Evolutionary conservation across 2,888 invertebrate species (phyloP).

Genomic region (Drosophila atripex): DNA sequence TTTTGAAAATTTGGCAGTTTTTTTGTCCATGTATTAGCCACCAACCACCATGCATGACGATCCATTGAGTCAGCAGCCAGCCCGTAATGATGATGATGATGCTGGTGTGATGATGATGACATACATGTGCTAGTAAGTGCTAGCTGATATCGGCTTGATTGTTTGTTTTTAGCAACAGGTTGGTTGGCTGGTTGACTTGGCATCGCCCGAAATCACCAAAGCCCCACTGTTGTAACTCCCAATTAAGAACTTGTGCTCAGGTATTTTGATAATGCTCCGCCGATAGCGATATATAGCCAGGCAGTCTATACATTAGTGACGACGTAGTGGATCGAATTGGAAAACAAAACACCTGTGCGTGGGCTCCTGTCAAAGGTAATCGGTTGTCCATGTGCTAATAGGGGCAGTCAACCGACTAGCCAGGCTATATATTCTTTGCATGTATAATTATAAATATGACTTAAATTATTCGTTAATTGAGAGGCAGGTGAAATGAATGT

Average conservation of each 20-base stretch:
- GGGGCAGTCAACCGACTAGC: slow-evolving; percentile 47
- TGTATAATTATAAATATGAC: slow-evolving; percentile 64
- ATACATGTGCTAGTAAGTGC: slow-evolving; percentile 63
- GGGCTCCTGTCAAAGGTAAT: slow-evolving; percentile 61
- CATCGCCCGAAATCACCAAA: slow-evolving; percentile 45
- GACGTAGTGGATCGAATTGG: slow-evolving; percentile 12
- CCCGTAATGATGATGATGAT: slow-evolving; percentile 39
- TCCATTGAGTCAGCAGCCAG: slow-evolving; percentile 34
- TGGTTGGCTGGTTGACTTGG: slow-evolving; percentile 20
- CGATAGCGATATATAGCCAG: slow-evolving; percentile 40
- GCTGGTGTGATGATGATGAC: slow-evolving; percentile 57
- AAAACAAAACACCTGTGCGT: slow-evolving; percentile 28
- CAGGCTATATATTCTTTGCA: slow-evolving; percentile 48
- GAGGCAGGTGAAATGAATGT: slow-evolving; percentile 56
- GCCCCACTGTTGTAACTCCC: slow-evolving; percentile 28
- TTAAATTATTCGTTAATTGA: slow-evolving; percentile 59
- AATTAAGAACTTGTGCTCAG: slow-evolving; percentile 52
- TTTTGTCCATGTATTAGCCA: slow-evolving; percentile 17
- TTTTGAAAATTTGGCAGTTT: neutral
- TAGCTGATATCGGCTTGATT: slow-evolving; percentile 58
- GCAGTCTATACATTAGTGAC: slow-evolving; percentile 34
- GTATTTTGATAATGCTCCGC: slow-evolving; percentile 41
- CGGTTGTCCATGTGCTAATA: slow-evolving; percentile 58
- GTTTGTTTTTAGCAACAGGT: slow-evolving; percentile 46
- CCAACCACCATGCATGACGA: slow-evolving; percentile 35